Conservation (phyloP, 2,113 vertebrate genomes). For the Tenebrosternarchus preto region DNA sequence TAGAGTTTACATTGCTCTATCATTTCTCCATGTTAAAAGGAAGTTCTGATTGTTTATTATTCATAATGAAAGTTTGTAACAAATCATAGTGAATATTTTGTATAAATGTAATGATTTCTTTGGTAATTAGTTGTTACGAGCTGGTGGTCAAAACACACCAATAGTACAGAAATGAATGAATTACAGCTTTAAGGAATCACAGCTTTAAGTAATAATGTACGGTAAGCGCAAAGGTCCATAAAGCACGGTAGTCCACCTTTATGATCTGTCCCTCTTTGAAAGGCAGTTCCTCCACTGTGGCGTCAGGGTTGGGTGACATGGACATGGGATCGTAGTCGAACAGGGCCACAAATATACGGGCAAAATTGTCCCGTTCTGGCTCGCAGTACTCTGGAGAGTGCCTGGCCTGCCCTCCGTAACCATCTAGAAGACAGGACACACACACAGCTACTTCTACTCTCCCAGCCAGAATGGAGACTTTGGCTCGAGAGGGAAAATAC, state of each 20-base stretch:
- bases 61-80: too few relatives aligned
- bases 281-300: slow-evolving; percentile 91
- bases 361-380: slow-evolving; percentile 84
- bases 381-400: slow-evolving; percentile 87
- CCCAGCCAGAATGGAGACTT: slow-evolving; percentile 55
- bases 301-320: slow-evolving; percentile 97
- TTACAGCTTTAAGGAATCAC: too few relatives aligned
- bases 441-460: slow-evolving; percentile 68
- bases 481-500: background rate
- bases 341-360: slow-evolving; percentile 91
- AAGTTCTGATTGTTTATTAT: too few relatives aligned
- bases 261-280: slow-evolving; percentile 98
- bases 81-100: too few relatives aligned
- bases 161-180: too few relatives aligned
- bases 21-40: too few relatives aligned
- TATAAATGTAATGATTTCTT: too few relatives aligned
- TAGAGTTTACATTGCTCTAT: too few relatives aligned
- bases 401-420: slow-evolving; percentile 78
- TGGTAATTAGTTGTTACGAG: too few relatives aligned
- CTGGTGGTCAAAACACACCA: too few relatives aligned
- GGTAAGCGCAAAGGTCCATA: background rate
- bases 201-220: too few relatives aligned
- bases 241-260: slow-evolving; percentile 77
- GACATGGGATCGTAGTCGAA: slow-evolving; percentile 95
- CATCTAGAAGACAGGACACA: slow-evolving; percentile 79